phyloP scores from a whole-genome alignment of 2,888 invertebrate genomes.

The Hypolimnas misippus region DNA sequence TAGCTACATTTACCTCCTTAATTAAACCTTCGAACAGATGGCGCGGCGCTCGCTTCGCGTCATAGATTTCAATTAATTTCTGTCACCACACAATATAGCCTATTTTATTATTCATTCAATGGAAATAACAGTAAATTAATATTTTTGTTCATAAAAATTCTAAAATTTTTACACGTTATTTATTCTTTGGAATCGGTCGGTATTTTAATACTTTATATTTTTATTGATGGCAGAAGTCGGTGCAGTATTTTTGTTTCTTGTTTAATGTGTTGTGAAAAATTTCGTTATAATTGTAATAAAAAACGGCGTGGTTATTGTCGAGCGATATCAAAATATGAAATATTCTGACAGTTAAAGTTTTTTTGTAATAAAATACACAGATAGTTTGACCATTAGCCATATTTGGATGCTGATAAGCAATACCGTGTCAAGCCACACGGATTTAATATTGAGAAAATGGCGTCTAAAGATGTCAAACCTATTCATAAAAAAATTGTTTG shows the following conservation, averaged over 20 bases:
- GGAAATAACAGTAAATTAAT: conserved; percentile 1
- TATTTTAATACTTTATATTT: conserved; percentile 1
- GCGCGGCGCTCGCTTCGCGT: conserved; percentile 58
- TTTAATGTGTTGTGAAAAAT: no score
- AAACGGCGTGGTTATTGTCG: no score
- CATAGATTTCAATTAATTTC: conserved; percentile 81
- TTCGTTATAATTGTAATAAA: no score
- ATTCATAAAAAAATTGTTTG: no score
- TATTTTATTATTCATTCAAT: conserved; percentile 59
- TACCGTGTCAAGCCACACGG: no score
- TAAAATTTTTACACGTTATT: neutral
- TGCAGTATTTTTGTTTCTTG: no score
- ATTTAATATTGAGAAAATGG: no score
- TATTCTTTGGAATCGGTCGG: neutral
- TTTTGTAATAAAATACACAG: neutral
- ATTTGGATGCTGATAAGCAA: no score
- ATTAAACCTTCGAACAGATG: conserved; percentile 78
- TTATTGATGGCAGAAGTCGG: neutral
- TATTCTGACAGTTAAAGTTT: no score
- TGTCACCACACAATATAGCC: conserved; percentile 72
- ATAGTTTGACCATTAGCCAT: no score
- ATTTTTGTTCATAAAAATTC: neutral
- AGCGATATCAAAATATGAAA: no score
- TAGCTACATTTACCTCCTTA: conserved; percentile 79
- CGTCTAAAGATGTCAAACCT: no score